Evolutionary conservation across 2,797 vertebrate genomes (phyloP), one percentile per base, ranked within the genome.

Genomic region (Todus mexicanus): DNA sequence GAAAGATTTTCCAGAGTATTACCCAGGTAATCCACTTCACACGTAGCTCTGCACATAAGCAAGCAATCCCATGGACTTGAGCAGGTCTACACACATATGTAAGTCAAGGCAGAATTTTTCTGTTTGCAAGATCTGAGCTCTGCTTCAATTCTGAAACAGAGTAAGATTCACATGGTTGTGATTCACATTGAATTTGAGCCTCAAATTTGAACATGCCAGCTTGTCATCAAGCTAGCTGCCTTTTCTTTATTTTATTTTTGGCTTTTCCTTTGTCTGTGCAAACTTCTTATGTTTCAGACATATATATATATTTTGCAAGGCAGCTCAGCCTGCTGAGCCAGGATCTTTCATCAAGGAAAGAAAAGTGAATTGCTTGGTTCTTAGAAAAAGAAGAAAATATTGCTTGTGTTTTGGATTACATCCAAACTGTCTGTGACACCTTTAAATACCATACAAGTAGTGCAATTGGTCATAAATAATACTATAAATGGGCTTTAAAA

Each of bases 321-420:
- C 87, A 92, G 85, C 48, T 87, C 93, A 90, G 87, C 37, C 74
- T 82, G 79, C 64, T 87, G 83, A 94, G 91, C 87, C 83, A 95
- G 80, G 48, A 91, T 92, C 96, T 95, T 96, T 96, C 95, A 93
- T 87, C 91, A 61, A 69, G 89, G 66, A 79, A 92, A 93, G 92
- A 91, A 94, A 93, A 94, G 83, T 47, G 42, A 56, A 84, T 66
- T 92, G 37, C 83, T 66, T 92, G 42, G 71, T 85, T 96, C 85
- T 92, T 75, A 93, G 70, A 89, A 83, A 96, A 95, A 96, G 92
- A 89, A 92, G 86, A 95, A 96, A 95, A 92, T 21, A 78, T 79
- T 82, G n/a, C 93, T 87, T 89, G 47, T 37, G 64, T 90, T 87
- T 93, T 97, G 96, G 92, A 97, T 83, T 82, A 23, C 54, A 90